phyloP scores from a whole-genome alignment of 2,113 vertebrate species.

The Clarias magur region DNA sequence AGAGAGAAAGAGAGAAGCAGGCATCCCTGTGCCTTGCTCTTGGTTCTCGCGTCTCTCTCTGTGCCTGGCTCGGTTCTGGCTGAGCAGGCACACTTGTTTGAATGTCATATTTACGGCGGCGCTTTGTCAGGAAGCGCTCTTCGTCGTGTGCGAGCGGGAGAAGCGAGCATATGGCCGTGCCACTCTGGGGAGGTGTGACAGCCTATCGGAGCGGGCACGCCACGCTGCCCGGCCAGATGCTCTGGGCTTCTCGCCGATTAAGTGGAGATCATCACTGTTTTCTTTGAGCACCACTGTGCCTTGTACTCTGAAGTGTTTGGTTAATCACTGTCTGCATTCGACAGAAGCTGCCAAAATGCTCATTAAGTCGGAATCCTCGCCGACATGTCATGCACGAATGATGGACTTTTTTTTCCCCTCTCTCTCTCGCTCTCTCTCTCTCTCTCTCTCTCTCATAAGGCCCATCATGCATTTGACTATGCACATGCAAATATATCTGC shows the following conservation, averaged over 20 bases:
- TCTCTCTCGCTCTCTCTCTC: not conserved
- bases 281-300: slow-evolving; percentile 99
- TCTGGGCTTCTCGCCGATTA: slow-evolving; percentile 99
- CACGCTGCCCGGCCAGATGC: slow-evolving; percentile 98
- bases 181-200: slow-evolving; percentile 97
- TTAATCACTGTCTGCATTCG: slow-evolving; percentile 99
- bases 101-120: slow-evolving; percentile 99
- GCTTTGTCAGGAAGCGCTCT: slow-evolving; percentile 99
- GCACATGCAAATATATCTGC: slow-evolving; percentile 25
- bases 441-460: slow-evolving; percentile 15
- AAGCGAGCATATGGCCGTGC: slow-evolving; percentile 98
- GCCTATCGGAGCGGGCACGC: slow-evolving; percentile 98
- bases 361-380: slow-evolving; percentile 96
- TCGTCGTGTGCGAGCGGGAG: slow-evolving; percentile 95
- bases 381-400: slow-evolving; percentile 86
- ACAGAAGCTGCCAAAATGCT: slow-evolving; percentile 99
- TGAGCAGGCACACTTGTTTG: slow-evolving; percentile 99
- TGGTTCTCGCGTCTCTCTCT: slow-evolving; percentile 2
- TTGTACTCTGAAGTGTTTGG: slow-evolving; percentile 99
- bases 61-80: slow-evolving; percentile 86
- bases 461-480: slow-evolving; percentile 64
- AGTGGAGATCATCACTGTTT: slow-evolving; percentile 99
- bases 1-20: not conserved
- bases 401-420: slow-evolving; percentile 78
- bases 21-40: not conserved